Evolutionary conservation across 2,888 invertebrate species (phyloP), one percentile per base, ranked within the genome.

Genomic region (Apantesis nais): DNA sequence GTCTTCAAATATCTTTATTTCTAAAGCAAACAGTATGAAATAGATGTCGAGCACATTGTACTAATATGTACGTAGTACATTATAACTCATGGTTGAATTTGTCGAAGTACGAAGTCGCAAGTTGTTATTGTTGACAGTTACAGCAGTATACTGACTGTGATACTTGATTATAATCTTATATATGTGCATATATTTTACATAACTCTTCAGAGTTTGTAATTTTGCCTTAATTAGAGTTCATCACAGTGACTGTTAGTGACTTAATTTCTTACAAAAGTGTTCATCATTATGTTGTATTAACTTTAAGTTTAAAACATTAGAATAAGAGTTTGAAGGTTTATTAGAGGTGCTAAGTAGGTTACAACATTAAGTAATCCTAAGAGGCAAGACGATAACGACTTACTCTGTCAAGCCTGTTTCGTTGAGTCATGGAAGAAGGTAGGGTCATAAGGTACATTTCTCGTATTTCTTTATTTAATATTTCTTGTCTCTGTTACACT

Each of bases 281-380:
- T 52, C 2, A 22, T 22, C 5, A 11, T 52, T 52, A 52, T 52
- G 22, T n/a, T 48, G 7, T 22, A 22, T 22, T 48, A 48, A 48
- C 22, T 48, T 52, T n/a, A n/a, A 52, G 48, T 66, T 29, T 41
- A 41, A 11, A 39, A 25, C 8, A 58, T 37, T 16, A 58, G 22
- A 41, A n/a, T 7, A 19, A 52, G 55, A 55, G 34, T 66, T 66
- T 25, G 3, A 25, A 37, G n/a, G 19, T 39, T 58, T 39, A 58
- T 37, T 58, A 29, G 7, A 55, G n/a, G 34, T n/a, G 31, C 16
- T 62, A 62, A 66, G 66, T 78, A 71, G 66, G 62, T 71, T 22
- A 68, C 72, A 66, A 48, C 55, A 69, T 80, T 80, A 74, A 19
- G 74, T 60, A 82, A 82, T 80, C 62, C 68, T 75, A 73, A 72